Conservation (phyloP, 2,797 vertebrate genomes). For the Urocyon cinereoargenteus region DNA sequence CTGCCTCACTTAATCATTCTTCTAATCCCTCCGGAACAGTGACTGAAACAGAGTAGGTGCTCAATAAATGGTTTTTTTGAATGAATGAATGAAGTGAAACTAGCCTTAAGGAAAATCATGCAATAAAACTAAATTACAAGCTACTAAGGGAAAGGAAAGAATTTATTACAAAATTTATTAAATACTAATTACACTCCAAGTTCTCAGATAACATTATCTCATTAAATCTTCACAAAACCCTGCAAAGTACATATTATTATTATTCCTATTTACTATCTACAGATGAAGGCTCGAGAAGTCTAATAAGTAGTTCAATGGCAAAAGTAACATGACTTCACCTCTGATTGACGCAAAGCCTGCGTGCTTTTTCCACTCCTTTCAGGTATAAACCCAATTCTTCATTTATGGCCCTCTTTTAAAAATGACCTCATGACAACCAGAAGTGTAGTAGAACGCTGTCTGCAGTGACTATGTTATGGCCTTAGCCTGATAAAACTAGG, state of each 20-base stretch:
- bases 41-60: background rate
- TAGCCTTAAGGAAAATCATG: slow-evolving; percentile 1
- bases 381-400: background rate
- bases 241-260: slow-evolving; percentile 31
- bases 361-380: background rate
- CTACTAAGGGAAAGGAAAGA: slow-evolving; percentile 29
- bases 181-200: slow-evolving; percentile 29
- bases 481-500: slow-evolving; percentile 15
- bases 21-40: slow-evolving; percentile 7
- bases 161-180: slow-evolving; percentile 5
- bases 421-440: background rate
- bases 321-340: slow-evolving; percentile 10
- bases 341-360: background rate
- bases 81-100: background rate
- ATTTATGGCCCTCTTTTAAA: background rate
- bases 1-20: background rate
- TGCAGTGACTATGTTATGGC: background rate
- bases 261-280: slow-evolving; percentile 34
- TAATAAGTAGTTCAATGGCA: background rate
- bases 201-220: slow-evolving; percentile 13
- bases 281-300: background rate
- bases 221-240: slow-evolving; percentile 38
- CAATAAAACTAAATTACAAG: slow-evolving; percentile 20
- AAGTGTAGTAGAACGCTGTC: background rate
- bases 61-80: slow-evolving; percentile 7